phyloP scores from a whole-genome alignment of 1,140 invertebrate species.

The Plodia interpunctella region DNA sequence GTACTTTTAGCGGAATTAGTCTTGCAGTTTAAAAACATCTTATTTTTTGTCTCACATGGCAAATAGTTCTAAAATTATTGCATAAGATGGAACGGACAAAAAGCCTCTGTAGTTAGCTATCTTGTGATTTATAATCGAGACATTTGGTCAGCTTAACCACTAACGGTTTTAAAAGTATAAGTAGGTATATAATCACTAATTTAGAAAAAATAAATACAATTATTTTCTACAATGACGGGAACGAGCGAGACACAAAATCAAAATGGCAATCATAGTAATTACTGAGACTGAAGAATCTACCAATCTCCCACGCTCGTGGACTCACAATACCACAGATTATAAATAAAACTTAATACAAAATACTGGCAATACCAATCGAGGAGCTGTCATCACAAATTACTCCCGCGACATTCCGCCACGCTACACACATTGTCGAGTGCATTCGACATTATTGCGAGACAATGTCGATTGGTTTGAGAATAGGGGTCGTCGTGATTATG shows the following conservation, averaged over 20 bases:
- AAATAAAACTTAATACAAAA: background rate
- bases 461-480: constrained; percentile 1
- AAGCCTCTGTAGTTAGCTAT: too few species aligned
- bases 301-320: background rate
- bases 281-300: background rate
- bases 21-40: background rate
- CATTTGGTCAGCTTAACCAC: too few species aligned
- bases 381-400: background rate
- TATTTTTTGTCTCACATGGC: too few species aligned
- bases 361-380: background rate
- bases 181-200: too few species aligned
- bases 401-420: background rate
- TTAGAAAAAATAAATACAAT: too few species aligned
- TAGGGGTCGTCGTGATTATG: background rate
- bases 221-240: too few species aligned
- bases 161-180: too few species aligned
- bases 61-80: too few species aligned
- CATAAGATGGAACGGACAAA: too few species aligned
- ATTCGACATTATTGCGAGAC: background rate
- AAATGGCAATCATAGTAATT: background rate
- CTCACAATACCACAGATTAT: background rate
- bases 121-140: too few species aligned
- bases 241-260: background rate
- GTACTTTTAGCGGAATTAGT: background rate
- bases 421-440: background rate